Percentiles rank a stretch among this genome's conserved stretches.
Evolutionary conservation across 2,113 vertebrate species (phyloP).

Genomic region (Talpa occidentalis): DNA sequence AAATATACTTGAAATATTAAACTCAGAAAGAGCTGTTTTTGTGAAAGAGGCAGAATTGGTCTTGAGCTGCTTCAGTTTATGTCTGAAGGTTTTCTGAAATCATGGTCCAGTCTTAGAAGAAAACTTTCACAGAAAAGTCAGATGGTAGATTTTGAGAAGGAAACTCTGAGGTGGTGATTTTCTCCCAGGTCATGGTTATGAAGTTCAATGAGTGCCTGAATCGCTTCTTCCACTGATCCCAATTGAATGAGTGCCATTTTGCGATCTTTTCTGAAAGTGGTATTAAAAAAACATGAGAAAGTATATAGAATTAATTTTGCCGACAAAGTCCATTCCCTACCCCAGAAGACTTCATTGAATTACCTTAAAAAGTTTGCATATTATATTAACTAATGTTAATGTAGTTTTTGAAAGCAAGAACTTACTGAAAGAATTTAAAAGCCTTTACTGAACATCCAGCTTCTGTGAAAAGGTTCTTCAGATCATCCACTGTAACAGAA

Average conservation of each 20-base stretch:
- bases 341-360: slow-evolving; percentile 18
- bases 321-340: neutral
- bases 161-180: slow-evolving; percentile 90
- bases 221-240: slow-evolving; percentile 91
- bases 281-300: slow-evolving; percentile 1
- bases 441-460: slow-evolving; percentile 91
- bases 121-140: slow-evolving; percentile 82
- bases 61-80: slow-evolving; percentile 82
- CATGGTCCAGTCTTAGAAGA: slow-evolving; percentile 75
- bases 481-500: slow-evolving; percentile 88
- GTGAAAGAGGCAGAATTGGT: slow-evolving; percentile 83
- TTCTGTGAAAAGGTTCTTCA: slow-evolving; percentile 90
- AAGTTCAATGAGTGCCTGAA: slow-evolving; percentile 91
- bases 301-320: slow-evolving; percentile 42
- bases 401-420: slow-evolving; percentile 62
- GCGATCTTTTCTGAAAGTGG: slow-evolving; percentile 87
- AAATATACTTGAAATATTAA: slow-evolving; percentile 76
- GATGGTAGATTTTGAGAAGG: slow-evolving; percentile 91
- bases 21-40: slow-evolving; percentile 72
- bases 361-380: neutral
- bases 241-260: slow-evolving; percentile 93
- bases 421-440: slow-evolving; percentile 91
- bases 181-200: slow-evolving; percentile 92
- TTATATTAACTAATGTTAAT: slow-evolving; percentile 48
- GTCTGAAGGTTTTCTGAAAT: slow-evolving; percentile 83